These are phyloP conservation scores for Helicoverpa assulta DNA, from an alignment of 2,888 invertebrate species.

Conservation along the genomic window DNA sequence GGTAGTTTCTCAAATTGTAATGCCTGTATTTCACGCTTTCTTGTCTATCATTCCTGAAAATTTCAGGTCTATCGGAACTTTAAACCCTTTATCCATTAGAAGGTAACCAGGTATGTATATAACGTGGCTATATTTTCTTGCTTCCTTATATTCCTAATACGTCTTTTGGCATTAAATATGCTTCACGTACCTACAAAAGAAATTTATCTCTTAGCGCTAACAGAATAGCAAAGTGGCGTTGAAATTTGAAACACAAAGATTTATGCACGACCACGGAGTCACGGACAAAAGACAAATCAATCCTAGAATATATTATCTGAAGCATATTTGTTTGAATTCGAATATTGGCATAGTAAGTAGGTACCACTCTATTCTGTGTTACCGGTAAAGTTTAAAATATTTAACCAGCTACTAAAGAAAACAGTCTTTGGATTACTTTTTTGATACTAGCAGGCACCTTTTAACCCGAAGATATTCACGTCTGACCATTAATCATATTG, in stretches of 20 bases:
- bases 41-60: background rate
- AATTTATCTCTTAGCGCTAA: conserved; percentile 53
- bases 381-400: background rate
- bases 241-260: conserved; percentile 51
- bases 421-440: background rate
- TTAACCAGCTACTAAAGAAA: too few species aligned
- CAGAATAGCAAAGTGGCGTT: conserved; percentile 56
- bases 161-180: conserved; percentile 49
- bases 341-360: background rate
- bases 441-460: too few species aligned
- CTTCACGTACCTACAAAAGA: conserved; percentile 36
- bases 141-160: conserved; percentile 36
- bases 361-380: background rate
- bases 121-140: too few species aligned
- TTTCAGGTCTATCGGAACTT: background rate
- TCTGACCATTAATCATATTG: too few species aligned
- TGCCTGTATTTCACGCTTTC: too few species aligned
- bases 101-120: too few species aligned
- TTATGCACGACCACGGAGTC: conserved; percentile 52
- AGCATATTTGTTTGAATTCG: conserved; percentile 11
- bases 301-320: conserved; percentile 41
- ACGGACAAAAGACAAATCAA: conserved; percentile 50
- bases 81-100: background rate
- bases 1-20: too few species aligned
- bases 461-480: too few species aligned